A percentile compares a stretch with the other conserved stretches of the same genome.
Conservation (phyloP, 2,797 vertebrate genomes). For the Lepidocolaptes lacrymiger region DNA sequence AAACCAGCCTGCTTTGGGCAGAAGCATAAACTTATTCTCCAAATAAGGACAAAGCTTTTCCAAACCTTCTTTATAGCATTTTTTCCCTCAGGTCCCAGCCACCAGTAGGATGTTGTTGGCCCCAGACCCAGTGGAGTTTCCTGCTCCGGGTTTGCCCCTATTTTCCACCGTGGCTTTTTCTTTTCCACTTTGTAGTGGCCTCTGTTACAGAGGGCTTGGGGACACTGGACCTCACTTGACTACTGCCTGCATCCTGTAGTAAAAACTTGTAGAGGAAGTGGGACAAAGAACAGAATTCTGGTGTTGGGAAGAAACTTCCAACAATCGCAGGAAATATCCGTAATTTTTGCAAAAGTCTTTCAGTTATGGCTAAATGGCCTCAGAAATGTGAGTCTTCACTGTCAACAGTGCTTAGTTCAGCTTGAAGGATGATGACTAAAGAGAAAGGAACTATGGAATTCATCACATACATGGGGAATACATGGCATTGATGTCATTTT, state of each 20-base stretch:
- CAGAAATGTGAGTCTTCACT: neutral
- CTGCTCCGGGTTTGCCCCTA: neutral
- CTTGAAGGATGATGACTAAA: neutral
- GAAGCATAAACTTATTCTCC: neutral
- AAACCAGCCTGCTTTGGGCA: neutral
- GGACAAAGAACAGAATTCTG: conserved; percentile 44
- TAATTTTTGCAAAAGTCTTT: conserved; percentile 4
- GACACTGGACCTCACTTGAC: neutral
- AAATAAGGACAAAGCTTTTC: conserved; percentile 46
- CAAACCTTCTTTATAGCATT: neutral
- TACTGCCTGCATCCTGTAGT: conserved; percentile 58
- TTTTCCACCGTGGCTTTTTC: neutral
- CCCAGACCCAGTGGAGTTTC: neutral
- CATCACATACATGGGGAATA: neutral
- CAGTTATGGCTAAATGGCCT: neutral
- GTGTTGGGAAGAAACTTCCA: neutral
- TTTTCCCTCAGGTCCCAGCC: neutral
- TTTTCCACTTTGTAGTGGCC: neutral
- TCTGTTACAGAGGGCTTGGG: neutral
- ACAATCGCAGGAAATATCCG: conserved; percentile 56
- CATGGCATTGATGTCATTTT: neutral
- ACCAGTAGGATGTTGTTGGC: conserved; percentile 26
- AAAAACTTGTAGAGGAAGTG: conserved; percentile 29
- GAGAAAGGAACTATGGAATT: neutral
- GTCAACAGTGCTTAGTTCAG: neutral